Evolutionary conservation across 2,888 invertebrate genomes (phyloP).

Genomic region (Diarsia rubi): DNA sequence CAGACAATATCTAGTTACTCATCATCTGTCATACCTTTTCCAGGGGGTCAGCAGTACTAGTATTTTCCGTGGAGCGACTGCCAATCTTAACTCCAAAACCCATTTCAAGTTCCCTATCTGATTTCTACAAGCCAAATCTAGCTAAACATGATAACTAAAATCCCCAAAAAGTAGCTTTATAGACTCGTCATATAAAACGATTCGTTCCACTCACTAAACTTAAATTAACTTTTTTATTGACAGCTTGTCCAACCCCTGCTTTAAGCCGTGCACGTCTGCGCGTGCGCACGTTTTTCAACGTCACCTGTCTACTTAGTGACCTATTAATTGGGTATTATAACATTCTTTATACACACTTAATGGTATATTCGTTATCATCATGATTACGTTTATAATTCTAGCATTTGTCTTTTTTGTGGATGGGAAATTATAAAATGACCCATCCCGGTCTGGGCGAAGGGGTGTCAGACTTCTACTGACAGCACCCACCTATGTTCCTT

Average conservation of each 20-base stretch:
- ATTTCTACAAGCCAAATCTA: no score
- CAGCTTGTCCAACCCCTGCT: neutral
- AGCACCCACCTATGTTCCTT: no score
- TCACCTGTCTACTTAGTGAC: conserved; percentile 47
- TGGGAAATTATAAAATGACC: no score
- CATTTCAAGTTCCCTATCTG: no score
- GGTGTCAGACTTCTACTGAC: no score
- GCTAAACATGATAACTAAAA: neutral
- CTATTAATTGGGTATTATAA: conserved; percentile 9
- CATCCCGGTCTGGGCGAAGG: no score
- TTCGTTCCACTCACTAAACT: conserved; percentile 1
- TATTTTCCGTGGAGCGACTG: no score
- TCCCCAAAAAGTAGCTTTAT: neutral
- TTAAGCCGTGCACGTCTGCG: conserved; percentile 1
- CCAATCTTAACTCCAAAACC: no score
- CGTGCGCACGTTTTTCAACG: conserved; percentile 4
- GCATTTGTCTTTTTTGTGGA: no score
- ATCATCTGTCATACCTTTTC: no score
- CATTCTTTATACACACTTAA: conserved; percentile 8
- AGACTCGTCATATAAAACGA: neutral
- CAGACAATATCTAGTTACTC: no score
- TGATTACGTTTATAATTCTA: neutral
- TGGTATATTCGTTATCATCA: neutral
- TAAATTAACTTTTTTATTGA: neutral
- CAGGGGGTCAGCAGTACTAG: no score